These are phyloP conservation scores for Galerucella pusilla DNA, from an alignment of 2,888 invertebrate genomes.

Conservation along the genomic window DNA sequence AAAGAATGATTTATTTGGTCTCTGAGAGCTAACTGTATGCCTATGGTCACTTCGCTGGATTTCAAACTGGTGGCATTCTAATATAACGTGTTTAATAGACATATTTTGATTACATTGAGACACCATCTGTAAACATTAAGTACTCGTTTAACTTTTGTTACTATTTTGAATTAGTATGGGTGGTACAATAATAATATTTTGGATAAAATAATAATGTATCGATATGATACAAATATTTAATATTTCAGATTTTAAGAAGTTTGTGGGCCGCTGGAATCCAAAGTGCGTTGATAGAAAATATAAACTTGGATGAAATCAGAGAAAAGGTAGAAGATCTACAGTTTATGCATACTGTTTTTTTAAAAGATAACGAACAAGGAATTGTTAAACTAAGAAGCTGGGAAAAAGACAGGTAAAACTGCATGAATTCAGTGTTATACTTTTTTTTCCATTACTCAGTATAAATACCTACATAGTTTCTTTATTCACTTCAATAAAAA, in stretches of 20 bases:
- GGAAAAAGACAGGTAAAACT: conserved; percentile 69
- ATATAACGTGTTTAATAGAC: too few species aligned
- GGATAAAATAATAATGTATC: too few species aligned
- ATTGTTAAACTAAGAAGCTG: conserved; percentile 70
- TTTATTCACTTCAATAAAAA: too few species aligned
- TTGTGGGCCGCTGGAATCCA: conserved; percentile 80
- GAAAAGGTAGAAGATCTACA: conserved; percentile 71
- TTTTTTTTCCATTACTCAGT: not conserved
- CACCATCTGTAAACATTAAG: too few species aligned
- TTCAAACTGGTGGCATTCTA: too few species aligned
- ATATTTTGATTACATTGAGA: too few species aligned
- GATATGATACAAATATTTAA: not conserved
- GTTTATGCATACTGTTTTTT: conserved; percentile 73
- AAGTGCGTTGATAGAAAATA: conserved; percentile 72
- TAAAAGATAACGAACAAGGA: conserved; percentile 72
- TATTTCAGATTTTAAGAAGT: conserved; percentile 67
- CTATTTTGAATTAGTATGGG: too few species aligned
- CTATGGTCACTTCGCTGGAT: too few species aligned
- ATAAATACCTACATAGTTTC: not conserved
- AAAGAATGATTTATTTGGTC: too few species aligned
- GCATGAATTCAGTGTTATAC: not conserved
- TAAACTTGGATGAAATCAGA: conserved; percentile 74
- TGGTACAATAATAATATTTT: too few species aligned
- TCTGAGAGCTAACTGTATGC: too few species aligned
- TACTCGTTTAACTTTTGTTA: too few species aligned